Evolutionary conservation across 2,113 vertebrate species (phyloP), one percentile per base, ranked within the genome.

Genomic region (Pelobates fuscus): DNA sequence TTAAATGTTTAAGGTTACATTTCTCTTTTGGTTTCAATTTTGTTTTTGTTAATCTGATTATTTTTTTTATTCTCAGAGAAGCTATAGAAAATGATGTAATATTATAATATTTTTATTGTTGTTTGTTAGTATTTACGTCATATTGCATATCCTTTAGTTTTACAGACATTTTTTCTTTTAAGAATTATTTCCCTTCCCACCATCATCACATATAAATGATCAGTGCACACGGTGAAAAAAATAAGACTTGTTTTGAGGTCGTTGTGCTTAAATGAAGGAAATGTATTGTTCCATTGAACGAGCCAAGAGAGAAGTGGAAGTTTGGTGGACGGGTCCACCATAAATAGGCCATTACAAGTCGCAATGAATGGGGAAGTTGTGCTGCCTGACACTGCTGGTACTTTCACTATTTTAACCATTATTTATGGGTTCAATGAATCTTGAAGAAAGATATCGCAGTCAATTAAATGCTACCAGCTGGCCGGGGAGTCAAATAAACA

Each of bases 361-460:
- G 15, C 43, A 18, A 74, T 74, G 62, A 66, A 58, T 74, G 49
- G 18, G 18, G 6, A 2, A 62, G 52, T 21, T 66, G 61, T 74
- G 46, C 15, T n/a, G 52, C 5, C 26, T 26, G 30, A 66, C 54
- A 59, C 17, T 26, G 49, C 30, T 52, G 20, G 10, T 7, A 8
- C 18, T 58, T 41, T 46, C 23, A 65, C 10, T 10, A 44, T 1
- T 23, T 12, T n/a, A 12, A 1, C 18, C 61, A 41, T 27, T 58
- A 66, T 74, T 74, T 74, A 66, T 65, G 8, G n/a, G 23, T 14
- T 1, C 52, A 5, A 21, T 30, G 30, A 66, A 58, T 66, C 62
- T 27, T 8, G 15, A 30, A 30, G 27, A 41, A 65, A 37, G 23
- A 54, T 58, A 20, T 21, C 17, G 21, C 30, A 27, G 23, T 74